Base-by-base conservation (phyloP, 1,140 invertebrate species). In the Ditylenchus dipsaci region DNA sequence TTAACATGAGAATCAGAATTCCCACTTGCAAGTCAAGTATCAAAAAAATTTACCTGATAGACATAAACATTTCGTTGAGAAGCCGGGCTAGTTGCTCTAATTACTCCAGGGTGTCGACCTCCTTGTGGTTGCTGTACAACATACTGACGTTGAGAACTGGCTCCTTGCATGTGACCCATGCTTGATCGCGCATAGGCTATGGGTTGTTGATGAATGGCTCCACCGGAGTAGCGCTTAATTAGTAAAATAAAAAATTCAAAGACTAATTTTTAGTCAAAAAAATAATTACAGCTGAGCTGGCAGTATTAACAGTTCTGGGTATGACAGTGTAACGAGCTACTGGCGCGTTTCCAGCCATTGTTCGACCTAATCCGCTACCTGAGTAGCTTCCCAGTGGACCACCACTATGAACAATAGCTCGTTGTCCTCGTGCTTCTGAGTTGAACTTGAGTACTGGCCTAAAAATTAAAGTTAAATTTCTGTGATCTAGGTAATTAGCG, bases 371-470 rank as follows among this genome's bases (percentile, higher is more conserved):
- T 47, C 26, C 42, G 9, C 57, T 57, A 0, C 56, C 56, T 17
- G 60, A 63, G 30, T 61, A 68, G 42, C 67, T 68, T 19, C 67
- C 61, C 67, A 68, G 30, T 27, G 67, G 67, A 29, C 67, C 67
- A 27, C 59, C 49, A 53, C 23, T 53, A 1, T 26, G n/a, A 3
- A 3, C 49, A 19, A 53, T 53, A 11, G 33, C 33, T 38, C 33
- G 3, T 5, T 3, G 33, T 11, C 3, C 33, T 53, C 49, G 49
- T 19, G n/a, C 49, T 53, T 53, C 49, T 5, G 49, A 53, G 49
- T 15, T 26, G 15, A 53, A 53, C 23, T 53, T 53, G n/a, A 53
- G 23, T 53, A 53, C 49, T 53, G 49, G 49, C 15, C 49, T 53
- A 53, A 53, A 53, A 17, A 21, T 53, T 5, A 38, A 38, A 38